Percentiles rank a stretch among this genome's conserved stretches.
phyloP scores from a whole-genome alignment of 2,888 invertebrate genomes.

The Apodemia duryi region DNA sequence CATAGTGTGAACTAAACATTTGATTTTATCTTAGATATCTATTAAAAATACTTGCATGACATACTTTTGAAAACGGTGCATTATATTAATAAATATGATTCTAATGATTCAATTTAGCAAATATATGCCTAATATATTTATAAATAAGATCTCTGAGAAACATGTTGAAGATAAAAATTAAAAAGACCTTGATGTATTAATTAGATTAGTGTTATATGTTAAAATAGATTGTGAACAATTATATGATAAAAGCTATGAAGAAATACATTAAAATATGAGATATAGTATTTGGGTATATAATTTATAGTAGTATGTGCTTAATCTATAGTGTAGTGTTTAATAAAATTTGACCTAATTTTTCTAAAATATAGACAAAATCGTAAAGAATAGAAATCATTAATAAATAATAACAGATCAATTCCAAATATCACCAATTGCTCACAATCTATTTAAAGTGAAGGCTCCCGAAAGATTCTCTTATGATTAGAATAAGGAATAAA shows the following conservation, averaged over 20 bases:
- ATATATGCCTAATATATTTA: conserved; percentile 35
- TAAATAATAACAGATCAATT: background rate
- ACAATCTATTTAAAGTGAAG: conserved; percentile 35
- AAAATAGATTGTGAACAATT: conserved; percentile 35
- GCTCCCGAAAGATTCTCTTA: conserved; percentile 67
- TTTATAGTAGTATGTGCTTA: background rate
- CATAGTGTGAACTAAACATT: background rate
- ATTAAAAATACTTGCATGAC: background rate
- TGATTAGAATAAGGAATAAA: conserved; percentile 71
- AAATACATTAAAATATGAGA: background rate
- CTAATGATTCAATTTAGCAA: conserved; percentile 7
- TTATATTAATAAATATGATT: conserved; percentile 4
- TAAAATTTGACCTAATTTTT: background rate
- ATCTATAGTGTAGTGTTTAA: background rate
- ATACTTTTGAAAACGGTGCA: conserved; percentile 5
- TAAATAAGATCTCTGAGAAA: conserved; percentile 32
- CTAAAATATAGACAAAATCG: background rate
- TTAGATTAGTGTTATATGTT: conserved; percentile 34
- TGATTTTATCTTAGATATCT: conserved; percentile 1
- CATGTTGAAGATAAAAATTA: conserved; percentile 30
- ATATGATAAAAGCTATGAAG: background rate
- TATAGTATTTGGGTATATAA: too few relatives aligned
- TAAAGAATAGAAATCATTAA: background rate
- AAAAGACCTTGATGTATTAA: conserved; percentile 36
- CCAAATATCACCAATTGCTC: conserved; percentile 34